Percentiles rank a stretch among this genome's conserved stretches.
These are phyloP conservation scores for Knipowitschia caucasica DNA, from an alignment of 2,797 vertebrate genomes.

Conservation along the genomic window DNA sequence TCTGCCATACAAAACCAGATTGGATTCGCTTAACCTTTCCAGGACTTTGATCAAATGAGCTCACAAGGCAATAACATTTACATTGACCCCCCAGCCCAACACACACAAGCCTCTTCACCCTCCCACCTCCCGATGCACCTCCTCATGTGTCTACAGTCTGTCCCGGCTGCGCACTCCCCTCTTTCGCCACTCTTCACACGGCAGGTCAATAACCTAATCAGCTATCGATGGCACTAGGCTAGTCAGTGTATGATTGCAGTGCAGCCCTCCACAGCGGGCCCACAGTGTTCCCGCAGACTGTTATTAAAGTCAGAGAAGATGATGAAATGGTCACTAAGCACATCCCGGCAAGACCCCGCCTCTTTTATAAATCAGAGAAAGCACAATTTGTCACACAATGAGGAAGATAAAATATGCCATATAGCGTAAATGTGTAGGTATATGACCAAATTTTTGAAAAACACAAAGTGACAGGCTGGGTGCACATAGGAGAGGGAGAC, in stretches of 20 bases:
- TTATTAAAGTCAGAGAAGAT: slow-evolving; percentile 58
- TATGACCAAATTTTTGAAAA: slow-evolving; percentile 57
- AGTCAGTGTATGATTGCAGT: slow-evolving; percentile 60
- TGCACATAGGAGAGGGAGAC: slow-evolving; percentile 52
- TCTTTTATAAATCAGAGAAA: slow-evolving; percentile 35
- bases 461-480: slow-evolving; percentile 58
- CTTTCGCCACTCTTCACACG: slow-evolving; percentile 29
- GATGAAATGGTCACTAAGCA: slow-evolving; percentile 59
- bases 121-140: slow-evolving; percentile 24
- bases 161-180: slow-evolving; percentile 28
- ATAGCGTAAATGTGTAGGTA: slow-evolving; percentile 19
- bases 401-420: slow-evolving; percentile 9
- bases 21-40: slow-evolving; percentile 88
- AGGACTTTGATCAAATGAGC: slow-evolving; percentile 86
- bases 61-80: slow-evolving; percentile 87
- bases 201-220: slow-evolving; percentile 83
- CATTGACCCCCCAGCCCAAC: slow-evolving; percentile 73
- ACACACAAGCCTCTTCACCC: slow-evolving; percentile 35
- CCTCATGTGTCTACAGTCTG: slow-evolving; percentile 36
- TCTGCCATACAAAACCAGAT: slow-evolving; percentile 86
- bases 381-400: slow-evolving; percentile 37
- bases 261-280: slow-evolving; percentile 42
- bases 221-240: slow-evolving; percentile 73
- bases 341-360: slow-evolving; percentile 26
- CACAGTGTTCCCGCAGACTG: slow-evolving; percentile 66